Evolutionary conservation across 2,797 vertebrate species (phyloP).

Genomic region (Chelmon rostratus): DNA sequence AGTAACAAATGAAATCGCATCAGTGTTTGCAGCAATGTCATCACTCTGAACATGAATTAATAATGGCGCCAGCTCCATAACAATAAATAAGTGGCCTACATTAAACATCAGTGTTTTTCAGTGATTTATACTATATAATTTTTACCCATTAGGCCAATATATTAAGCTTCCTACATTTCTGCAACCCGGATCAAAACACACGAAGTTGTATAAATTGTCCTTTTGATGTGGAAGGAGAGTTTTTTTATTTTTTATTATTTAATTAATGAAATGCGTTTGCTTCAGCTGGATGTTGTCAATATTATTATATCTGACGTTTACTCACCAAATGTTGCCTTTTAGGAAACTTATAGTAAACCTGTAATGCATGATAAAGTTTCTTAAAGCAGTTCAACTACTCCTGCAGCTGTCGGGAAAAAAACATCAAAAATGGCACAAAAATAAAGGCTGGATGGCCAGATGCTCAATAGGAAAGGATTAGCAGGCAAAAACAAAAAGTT

Average conservation of each 20-base stretch:
- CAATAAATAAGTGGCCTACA: constrained; percentile 32
- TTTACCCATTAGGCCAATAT: constrained; percentile 16
- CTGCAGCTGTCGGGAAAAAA: not conserved
- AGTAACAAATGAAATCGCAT: constrained; percentile 25
- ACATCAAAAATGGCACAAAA: not conserved
- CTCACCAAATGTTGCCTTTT: not conserved
- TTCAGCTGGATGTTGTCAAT: not conserved
- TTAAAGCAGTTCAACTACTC: too few relatives aligned
- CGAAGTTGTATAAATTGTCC: not conserved
- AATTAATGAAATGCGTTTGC: not conserved
- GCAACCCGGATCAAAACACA: not conserved
- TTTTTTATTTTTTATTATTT: not conserved
- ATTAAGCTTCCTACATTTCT: not conserved
- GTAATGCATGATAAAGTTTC: too few relatives aligned
- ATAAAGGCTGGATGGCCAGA: not conserved
- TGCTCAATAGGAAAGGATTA: not conserved
- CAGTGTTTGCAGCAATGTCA: constrained; percentile 28
- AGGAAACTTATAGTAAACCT: too few relatives aligned
- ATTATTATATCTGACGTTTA: not conserved
- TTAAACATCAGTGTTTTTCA: constrained; percentile 31
- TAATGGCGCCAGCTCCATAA: constrained; percentile 43
- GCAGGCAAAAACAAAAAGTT: not conserved
- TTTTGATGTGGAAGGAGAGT: not conserved
- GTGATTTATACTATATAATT: constrained; percentile 22
- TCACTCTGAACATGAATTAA: constrained; percentile 64